phyloP scores from a whole-genome alignment of 2,888 invertebrate genomes.

The Gastrophysa polygoni region DNA sequence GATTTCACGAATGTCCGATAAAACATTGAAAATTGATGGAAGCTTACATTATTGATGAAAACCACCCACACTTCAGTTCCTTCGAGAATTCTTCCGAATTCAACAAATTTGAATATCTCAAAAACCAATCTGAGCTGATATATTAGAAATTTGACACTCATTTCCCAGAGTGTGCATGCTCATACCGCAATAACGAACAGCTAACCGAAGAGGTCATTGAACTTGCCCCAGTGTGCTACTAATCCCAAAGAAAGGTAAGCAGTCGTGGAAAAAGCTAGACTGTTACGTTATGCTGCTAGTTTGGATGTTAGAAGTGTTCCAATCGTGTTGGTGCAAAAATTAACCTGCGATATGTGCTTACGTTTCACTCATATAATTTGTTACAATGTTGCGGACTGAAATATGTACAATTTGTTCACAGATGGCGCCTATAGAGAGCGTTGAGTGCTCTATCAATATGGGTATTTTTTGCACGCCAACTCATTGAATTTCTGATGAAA shows the following conservation, averaged over 20 bases:
- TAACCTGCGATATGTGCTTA: neutral
- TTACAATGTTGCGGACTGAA: neutral
- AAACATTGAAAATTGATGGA: no score
- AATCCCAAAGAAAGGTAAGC: constrained; percentile 54
- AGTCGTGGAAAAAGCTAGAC: constrained; percentile 48
- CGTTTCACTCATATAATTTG: neutral
- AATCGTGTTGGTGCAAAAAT: constrained; percentile 4
- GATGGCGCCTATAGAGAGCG: no score
- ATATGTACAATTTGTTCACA: neutral
- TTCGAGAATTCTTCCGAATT: neutral
- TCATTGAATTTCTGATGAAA: no score
- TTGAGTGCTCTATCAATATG: no score
- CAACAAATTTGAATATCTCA: neutral
- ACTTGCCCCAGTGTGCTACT: constrained; percentile 59
- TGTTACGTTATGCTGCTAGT: constrained; percentile 19
- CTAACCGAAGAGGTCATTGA: constrained; percentile 53
- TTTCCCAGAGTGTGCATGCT: neutral
- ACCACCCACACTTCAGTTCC: no score
- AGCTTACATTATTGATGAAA: no score
- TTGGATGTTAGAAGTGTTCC: constrained; percentile 15
- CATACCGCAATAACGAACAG: constrained; percentile 26
- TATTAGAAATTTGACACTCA: neutral
- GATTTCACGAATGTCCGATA: no score
- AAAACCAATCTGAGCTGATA: neutral
- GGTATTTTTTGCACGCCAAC: no score